Percentiles rank a stretch among this genome's conserved stretches.
Conservation (phyloP, 2,888 invertebrate genomes). For the Mermis nigrescens region DNA sequence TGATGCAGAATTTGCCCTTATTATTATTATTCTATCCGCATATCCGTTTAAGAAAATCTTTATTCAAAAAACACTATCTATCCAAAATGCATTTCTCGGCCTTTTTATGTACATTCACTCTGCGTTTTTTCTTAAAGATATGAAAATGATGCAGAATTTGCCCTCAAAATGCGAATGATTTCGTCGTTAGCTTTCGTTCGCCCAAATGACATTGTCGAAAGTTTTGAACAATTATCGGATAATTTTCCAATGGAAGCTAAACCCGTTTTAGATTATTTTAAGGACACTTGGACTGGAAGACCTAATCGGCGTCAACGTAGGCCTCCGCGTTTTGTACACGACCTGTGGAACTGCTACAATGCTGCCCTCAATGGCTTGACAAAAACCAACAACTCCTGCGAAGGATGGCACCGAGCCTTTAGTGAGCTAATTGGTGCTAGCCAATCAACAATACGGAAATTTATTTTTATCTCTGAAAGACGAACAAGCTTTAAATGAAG, state of each 20-base stretch:
- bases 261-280: not conserved
- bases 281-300: not conserved
- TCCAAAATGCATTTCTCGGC: too few species aligned
- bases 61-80: too few species aligned
- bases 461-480: not conserved
- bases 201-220: not conserved
- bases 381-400: not conserved
- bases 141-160: not conserved
- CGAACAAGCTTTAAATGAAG: not conserved
- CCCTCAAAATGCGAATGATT: not conserved
- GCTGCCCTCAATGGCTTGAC: not conserved
- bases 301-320: not conserved
- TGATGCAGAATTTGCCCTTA: not conserved
- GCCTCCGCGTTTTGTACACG: not conserved
- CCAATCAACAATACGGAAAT: not conserved
- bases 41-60: too few species aligned
- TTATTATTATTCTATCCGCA: too few species aligned
- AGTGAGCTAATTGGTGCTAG: not conserved
- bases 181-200: not conserved
- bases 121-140: too few species aligned
- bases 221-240: not conserved
- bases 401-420: not conserved
- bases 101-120: too few species aligned
- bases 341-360: not conserved
- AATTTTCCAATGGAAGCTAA: not conserved